Percentiles rank a stretch among this genome's conserved stretches.
Evolutionary conservation across 2,797 vertebrate genomes (phyloP).

Genomic region (Tiaroga cobitis): DNA sequence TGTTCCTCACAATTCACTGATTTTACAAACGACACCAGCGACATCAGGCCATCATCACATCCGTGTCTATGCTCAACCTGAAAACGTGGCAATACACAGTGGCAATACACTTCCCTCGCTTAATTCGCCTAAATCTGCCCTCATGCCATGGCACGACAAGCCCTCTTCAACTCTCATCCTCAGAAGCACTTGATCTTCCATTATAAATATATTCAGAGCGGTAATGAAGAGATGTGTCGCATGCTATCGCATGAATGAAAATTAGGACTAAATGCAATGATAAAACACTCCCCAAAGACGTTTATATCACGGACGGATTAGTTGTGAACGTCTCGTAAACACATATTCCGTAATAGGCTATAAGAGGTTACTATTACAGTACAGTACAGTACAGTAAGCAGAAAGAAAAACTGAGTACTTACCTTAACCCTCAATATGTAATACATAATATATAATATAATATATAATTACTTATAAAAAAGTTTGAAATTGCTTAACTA

Average conservation of each 20-base stretch:
- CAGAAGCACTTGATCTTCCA: conserved; percentile 6
- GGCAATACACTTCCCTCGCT: background rate
- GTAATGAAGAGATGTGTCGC: conserved; percentile 43
- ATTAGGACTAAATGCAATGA: conserved; percentile 35
- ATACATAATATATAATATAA: background rate
- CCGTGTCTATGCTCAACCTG: conserved; percentile 3
- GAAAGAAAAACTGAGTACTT: background rate
- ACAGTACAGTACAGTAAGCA: too few species aligned
- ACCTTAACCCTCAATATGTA: background rate
- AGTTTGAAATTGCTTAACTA: too few species aligned
- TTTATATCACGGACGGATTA: conserved; percentile 6
- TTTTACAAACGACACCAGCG: conserved; percentile 12
- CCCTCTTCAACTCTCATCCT: conserved; percentile 27
- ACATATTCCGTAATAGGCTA: background rate
- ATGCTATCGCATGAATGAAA: conserved; percentile 36
- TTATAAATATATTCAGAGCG: conserved; percentile 48
- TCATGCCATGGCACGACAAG: background rate
- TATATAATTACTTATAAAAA: background rate
- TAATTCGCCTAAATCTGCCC: conserved; percentile 6
- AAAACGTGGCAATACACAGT: background rate
- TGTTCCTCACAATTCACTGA: conserved; percentile 2
- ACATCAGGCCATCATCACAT: conserved; percentile 27
- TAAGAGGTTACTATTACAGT: background rate
- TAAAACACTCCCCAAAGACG: conserved; percentile 27
- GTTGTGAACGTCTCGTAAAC: background rate